Evolutionary conservation across 2,888 invertebrate genomes (phyloP).

Genomic region (Aspidiotus destructor): DNA sequence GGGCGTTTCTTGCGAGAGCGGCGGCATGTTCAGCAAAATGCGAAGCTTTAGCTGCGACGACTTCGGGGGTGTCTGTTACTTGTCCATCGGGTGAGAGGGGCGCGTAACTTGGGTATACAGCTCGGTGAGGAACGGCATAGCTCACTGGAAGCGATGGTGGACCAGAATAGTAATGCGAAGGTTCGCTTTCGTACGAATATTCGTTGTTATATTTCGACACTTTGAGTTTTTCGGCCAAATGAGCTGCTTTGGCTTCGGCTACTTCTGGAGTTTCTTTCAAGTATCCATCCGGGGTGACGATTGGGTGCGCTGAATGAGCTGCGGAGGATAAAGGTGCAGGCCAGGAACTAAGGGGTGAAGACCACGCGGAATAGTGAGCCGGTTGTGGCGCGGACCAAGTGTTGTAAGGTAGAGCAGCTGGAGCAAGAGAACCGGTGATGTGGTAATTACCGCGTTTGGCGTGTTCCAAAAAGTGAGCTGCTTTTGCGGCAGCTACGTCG

Average conservation of each 20-base stretch:
- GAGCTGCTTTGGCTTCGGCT: slow-evolving; percentile 36
- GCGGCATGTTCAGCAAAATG: slow-evolving; percentile 40
- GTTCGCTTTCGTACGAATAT: too few relatives aligned
- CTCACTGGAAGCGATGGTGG: slow-evolving; percentile 33
- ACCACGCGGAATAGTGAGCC: slow-evolving; percentile 42
- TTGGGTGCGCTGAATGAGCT: slow-evolving; percentile 34
- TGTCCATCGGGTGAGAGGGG: slow-evolving; percentile 17
- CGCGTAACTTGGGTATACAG: slow-evolving; percentile 27
- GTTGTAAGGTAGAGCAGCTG: slow-evolving; percentile 36
- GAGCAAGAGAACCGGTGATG: not conserved
- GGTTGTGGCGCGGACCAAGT: slow-evolving; percentile 39
- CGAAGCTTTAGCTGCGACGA: slow-evolving; percentile 36
- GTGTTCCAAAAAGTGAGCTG: slow-evolving; percentile 43
- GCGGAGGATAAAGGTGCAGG: slow-evolving; percentile 35
- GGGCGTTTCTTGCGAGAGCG: slow-evolving; percentile 43
- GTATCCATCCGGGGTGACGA: slow-evolving; percentile 35
- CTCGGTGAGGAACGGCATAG: not conserved
- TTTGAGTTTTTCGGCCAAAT: slow-evolving; percentile 35
- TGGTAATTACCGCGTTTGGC: slow-evolving; percentile 36
- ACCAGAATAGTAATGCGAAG: slow-evolving; percentile 9
- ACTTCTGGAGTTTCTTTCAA: slow-evolving; percentile 35
- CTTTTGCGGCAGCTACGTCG: slow-evolving; percentile 44
- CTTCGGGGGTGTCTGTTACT: slow-evolving; percentile 35
- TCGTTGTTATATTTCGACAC: slow-evolving; percentile 28
- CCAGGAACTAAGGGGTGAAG: slow-evolving; percentile 36